phyloP scores from a whole-genome alignment of 2,888 invertebrate genomes.

The Tupiocoris notatus region DNA sequence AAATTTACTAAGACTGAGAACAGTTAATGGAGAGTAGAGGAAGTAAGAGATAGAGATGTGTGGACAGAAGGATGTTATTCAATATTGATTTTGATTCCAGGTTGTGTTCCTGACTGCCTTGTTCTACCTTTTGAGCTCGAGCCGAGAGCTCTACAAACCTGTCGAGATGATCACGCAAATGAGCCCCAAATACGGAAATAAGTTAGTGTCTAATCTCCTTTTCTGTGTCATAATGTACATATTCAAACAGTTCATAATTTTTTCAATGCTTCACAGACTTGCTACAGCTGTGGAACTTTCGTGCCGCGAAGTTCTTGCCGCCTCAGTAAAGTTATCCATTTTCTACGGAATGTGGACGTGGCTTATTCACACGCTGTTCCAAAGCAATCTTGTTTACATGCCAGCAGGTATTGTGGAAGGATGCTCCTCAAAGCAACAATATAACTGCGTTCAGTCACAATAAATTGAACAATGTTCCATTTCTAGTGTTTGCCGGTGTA shows the following conservation, averaged over 20 bases:
- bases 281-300: constrained; percentile 82
- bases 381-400: constrained; percentile 90
- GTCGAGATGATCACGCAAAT: constrained; percentile 81
- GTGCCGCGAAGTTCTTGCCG: constrained; percentile 90
- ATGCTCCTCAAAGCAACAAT: too few relatives aligned
- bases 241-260: constrained; percentile 49
- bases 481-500: constrained; percentile 78
- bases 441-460: too few relatives aligned
- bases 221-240: neutral
- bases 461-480: too few relatives aligned
- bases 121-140: constrained; percentile 90
- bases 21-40: too few relatives aligned
- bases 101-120: constrained; percentile 95
- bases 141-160: constrained; percentile 85
- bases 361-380: constrained; percentile 93
- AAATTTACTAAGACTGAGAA: too few relatives aligned
- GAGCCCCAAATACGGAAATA: constrained; percentile 71
- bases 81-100: constrained; percentile 56
- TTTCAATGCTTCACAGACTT: constrained; percentile 60
- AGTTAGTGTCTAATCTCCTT: too few relatives aligned
- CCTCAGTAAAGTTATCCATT: constrained; percentile 92
- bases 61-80: neutral
- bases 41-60: neutral
- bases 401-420: constrained; percentile 91
- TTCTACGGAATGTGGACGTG: constrained; percentile 99